A percentile compares a stretch with the other conserved stretches of the same genome.
phyloP scores from a whole-genome alignment of 92 coral and sea anemone genomes.

The Bergia sp. region DNA sequence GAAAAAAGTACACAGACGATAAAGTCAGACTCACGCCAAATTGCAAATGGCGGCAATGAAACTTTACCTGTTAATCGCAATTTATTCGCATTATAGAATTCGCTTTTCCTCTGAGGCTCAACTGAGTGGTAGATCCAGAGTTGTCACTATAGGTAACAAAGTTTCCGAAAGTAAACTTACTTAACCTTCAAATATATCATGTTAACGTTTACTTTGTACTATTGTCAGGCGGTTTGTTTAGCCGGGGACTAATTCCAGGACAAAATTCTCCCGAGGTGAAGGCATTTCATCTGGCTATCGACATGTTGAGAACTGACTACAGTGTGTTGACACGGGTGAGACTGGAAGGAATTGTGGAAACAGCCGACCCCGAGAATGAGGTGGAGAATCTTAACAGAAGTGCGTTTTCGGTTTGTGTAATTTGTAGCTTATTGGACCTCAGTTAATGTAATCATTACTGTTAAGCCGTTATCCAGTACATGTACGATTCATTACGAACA shows the following conservation, averaged over 20 bases:
- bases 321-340: not conserved
- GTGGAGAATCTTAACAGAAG: conserved; percentile 13
- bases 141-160: not conserved
- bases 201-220: not conserved
- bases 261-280: not conserved
- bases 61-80: not conserved
- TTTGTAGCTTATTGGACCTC: not conserved
- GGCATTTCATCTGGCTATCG: conserved; percentile 5
- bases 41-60: not conserved
- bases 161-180: not conserved
- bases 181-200: not conserved
- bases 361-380: not conserved
- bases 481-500: no score
- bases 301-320: conserved; percentile 5
- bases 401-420: not conserved
- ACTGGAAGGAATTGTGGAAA: conserved; percentile 6
- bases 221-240: conserved; percentile 19
- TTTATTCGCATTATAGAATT: not conserved
- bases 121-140: not conserved
- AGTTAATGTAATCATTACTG: not conserved
- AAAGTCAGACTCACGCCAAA: not conserved
- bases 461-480: not conserved
- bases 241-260: not conserved
- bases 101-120: not conserved
- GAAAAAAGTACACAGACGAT: not conserved